Evolutionary conservation across 1,140 invertebrate species (phyloP), one percentile per base, ranked within the genome.

Genomic region (Apis florea): DNA sequence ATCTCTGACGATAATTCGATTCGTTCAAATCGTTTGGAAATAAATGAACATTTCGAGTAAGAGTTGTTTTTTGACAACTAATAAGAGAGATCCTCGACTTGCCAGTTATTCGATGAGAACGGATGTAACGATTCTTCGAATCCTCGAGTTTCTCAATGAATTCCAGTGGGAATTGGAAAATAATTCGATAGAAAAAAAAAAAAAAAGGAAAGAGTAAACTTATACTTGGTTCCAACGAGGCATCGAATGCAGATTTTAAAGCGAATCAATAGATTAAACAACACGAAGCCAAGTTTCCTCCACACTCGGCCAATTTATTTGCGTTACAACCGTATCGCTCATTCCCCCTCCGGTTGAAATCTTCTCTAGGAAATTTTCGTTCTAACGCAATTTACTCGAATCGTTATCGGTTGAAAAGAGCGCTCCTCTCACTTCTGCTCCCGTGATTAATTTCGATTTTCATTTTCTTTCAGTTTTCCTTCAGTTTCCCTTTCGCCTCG

Each of bases 361-460:
- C 13, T n/a, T 49, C 21, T 24, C 2, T 19, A 31, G 19, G 47
- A 31, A 31, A 75, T 51, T 75, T 75, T 75, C n/a, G 24, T 61
- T 75, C 49, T 51, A 74, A 63, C 24, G 40, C 24, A 63, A 75
- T 75, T 63, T 26, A 53, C 11, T 31, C n/a, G 47, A 31, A 75
- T 51, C 72, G 59, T 64, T 64, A 19, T n/a, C n/a, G n/a, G 17
- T 24, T 9, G 10, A 63, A 63, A n/a, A 26, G n/a, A 9, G n/a
- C 11, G 47, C 51, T 68, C 24, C 31, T 31, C 31, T n/a, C 31
- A 31, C 51, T 1, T n/a, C 53, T 31, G 56, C 31, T 72, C 59
- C 70, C 70, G 24, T 31, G 72, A 64, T 75, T 75, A 75, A 75
- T 63, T 26, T 40, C 19, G 31, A 2, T 31, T 63, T 31, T 31